Conservation (phyloP, 2,888 invertebrate species). For the Acleris holmiana region DNA sequence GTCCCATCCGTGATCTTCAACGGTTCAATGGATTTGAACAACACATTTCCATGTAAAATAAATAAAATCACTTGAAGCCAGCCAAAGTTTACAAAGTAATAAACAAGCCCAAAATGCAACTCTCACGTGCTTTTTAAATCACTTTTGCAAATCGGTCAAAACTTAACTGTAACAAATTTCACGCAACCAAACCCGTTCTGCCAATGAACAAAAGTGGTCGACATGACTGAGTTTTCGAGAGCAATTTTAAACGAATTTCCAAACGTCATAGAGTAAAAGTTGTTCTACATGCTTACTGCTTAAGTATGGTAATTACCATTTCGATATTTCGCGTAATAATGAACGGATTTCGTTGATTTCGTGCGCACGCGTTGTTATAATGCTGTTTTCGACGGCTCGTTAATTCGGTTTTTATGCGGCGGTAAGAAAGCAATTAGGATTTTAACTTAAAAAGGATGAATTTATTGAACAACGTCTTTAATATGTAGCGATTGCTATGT, state of each 20-base stretch:
- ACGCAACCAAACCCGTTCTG: conserved; percentile 36
- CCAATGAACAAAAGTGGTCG: conserved; percentile 35
- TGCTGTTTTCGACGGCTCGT: conserved; percentile 1
- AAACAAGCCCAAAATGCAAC: background rate
- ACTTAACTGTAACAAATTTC: conserved; percentile 38
- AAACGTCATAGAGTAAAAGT: conserved; percentile 39
- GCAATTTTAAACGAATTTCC: conserved; percentile 37
- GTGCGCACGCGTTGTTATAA: conserved; percentile 13
- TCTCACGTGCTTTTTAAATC: conserved; percentile 15
- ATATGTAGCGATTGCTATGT: no score
- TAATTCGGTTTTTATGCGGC: background rate
- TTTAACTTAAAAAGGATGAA: background rate
- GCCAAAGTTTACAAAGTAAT: conserved; percentile 4
- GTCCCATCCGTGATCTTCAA: no score
- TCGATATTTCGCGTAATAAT: conserved; percentile 37
- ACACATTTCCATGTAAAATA: background rate
- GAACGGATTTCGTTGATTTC: conserved; percentile 30
- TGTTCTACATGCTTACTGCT: conserved; percentile 36
- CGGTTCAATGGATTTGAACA: background rate
- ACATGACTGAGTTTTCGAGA: conserved; percentile 32
- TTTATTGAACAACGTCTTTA: no score
- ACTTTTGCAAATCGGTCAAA: conserved; percentile 35
- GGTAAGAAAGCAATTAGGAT: background rate
- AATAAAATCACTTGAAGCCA: background rate
- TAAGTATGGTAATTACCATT: conserved; percentile 37